Conservation (phyloP, 2,113 vertebrate species). For the Atrichornis clamosus region DNA sequence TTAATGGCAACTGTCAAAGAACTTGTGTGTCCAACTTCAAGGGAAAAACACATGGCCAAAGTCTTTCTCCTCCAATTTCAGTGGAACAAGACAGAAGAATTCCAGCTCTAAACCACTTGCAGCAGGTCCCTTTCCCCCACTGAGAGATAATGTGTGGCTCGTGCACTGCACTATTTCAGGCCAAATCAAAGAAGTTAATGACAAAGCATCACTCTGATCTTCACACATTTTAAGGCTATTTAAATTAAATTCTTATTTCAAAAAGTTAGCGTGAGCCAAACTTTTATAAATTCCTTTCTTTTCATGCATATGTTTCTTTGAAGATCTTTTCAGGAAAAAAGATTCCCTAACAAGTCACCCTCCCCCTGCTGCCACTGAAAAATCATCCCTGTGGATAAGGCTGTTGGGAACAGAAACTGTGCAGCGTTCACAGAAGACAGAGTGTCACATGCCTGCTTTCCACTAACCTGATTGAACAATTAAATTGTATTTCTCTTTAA, state of each 20-base stretch:
- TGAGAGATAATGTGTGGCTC: not conserved
- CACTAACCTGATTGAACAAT: conserved; percentile 27
- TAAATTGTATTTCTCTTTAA: conserved; percentile 43
- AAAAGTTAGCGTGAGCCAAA: conserved; percentile 40
- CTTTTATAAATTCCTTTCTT: conserved; percentile 30
- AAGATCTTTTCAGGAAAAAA: conserved; percentile 31
- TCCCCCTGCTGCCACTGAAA: conserved; percentile 21
- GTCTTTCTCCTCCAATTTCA: not conserved
- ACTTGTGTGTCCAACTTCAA: not conserved
- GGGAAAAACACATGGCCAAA: not conserved
- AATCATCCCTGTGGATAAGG: conserved; percentile 39
- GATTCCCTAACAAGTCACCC: conserved; percentile 44
- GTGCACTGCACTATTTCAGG: not conserved
- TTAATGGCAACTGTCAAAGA: not conserved
- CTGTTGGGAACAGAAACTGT: conserved; percentile 2
- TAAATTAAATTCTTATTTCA: conserved; percentile 52
- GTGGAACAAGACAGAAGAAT: not conserved
- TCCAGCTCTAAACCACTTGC: not conserved
- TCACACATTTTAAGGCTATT: conserved; percentile 40
- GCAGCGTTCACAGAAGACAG: not conserved
- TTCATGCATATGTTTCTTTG: conserved; percentile 39
- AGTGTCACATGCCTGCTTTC: conserved; percentile 1
- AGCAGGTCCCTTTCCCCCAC: not conserved
- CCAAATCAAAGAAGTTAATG: conserved; percentile 57
- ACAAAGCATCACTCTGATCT: conserved; percentile 58